These are phyloP conservation scores for Corticium candelabrum DNA, from an alignment of 37 sponge, comb jelly and placozoan genomes.

Conservation along the genomic window DNA sequence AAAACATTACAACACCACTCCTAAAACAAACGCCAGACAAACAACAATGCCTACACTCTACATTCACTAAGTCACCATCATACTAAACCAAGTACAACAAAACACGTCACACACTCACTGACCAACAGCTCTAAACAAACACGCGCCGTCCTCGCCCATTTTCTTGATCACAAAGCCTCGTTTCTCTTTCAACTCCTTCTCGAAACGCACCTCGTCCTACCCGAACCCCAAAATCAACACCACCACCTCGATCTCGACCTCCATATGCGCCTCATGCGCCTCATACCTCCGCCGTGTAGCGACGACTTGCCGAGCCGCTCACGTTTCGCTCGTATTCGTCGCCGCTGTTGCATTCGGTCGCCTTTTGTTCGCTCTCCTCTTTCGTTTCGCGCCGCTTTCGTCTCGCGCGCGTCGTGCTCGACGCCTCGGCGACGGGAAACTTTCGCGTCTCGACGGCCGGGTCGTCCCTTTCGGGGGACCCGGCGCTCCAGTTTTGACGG, in stretches of 20 bases:
- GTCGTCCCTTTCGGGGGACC: not conserved
- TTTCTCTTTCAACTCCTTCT: slow-evolving; percentile 66
- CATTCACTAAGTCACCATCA: no score
- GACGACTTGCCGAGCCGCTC: not conserved
- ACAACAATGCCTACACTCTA: not conserved
- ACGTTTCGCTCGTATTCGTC: slow-evolving; percentile 15
- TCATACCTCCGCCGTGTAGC: not conserved
- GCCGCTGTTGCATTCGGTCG: slow-evolving; percentile 25
- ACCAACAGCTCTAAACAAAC: slow-evolving; percentile 89
- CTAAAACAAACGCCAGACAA: slow-evolving; percentile 10
- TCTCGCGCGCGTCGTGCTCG: not conserved
- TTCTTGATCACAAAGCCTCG: slow-evolving; percentile 70
- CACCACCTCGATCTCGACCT: slow-evolving; percentile 8
- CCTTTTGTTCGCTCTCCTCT: no score
- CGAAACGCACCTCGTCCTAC: slow-evolving; percentile 78
- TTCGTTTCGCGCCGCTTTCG: no score
- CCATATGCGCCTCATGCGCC: not conserved
- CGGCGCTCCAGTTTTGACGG: not conserved
- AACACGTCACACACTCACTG: not conserved
- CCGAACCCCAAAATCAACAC: not conserved
- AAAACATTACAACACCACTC: no score
- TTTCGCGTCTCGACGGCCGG: not conserved
- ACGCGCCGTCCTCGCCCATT: slow-evolving; percentile 84
- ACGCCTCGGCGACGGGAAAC: not conserved
- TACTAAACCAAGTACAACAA: not conserved